These are phyloP conservation scores for Spatula clypeata DNA, from an alignment of 2,797 vertebrate species.

Conservation along the genomic window DNA sequence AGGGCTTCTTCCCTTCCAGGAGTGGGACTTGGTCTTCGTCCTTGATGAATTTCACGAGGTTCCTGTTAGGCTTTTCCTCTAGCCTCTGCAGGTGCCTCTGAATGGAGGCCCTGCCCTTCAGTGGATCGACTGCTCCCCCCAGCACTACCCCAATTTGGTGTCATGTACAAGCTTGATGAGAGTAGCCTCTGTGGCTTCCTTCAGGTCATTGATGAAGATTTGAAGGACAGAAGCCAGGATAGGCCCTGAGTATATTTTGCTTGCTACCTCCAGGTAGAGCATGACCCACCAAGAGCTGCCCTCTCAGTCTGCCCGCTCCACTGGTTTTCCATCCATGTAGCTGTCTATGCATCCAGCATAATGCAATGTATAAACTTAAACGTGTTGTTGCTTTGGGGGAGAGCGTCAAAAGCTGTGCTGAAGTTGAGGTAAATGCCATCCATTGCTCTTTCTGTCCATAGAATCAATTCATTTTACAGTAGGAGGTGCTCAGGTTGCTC, in stretches of 20 bases:
- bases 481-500: background rate
- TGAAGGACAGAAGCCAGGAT: background rate
- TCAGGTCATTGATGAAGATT: background rate
- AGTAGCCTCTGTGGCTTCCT: background rate
- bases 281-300: background rate
- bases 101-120: background rate
- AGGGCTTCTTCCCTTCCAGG: background rate
- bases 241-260: background rate
- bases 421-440: background rate
- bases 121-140: fast-evolving
- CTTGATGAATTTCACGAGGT: background rate
- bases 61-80: background rate
- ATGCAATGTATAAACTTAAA: fast-evolving
- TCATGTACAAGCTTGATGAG: fast-evolving
- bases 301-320: background rate
- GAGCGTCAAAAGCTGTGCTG: background rate
- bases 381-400: background rate
- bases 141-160: fast-evolving
- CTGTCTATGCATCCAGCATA: background rate
- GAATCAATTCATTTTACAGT: background rate
- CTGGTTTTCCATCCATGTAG: background rate
- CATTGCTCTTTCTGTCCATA: background rate
- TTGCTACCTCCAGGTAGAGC: background rate
- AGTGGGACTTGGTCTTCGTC: background rate
- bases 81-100: background rate